Evolutionary conservation across 2,888 invertebrate genomes (phyloP), one percentile per base, ranked within the genome.

Genomic region (Sphecodes monilicornis): DNA sequence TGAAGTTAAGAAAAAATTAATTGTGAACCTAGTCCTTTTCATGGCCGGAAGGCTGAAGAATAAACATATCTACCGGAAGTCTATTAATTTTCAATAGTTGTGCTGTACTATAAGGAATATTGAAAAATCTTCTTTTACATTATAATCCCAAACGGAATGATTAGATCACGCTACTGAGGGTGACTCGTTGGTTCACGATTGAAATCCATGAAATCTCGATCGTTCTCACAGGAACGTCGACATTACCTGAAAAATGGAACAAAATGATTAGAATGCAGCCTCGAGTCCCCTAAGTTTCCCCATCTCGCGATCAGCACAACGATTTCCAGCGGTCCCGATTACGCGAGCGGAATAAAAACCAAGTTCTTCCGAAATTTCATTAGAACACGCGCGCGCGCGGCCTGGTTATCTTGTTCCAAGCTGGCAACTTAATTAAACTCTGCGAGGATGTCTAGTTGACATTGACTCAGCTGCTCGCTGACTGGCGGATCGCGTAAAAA

Each of bases 351-450:
- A 29, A 60, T 29, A 60, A 29, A 29, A 60, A 60, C 29, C 60
- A 16, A 60, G 39, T 78, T 72, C 41, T 60, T 84, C 60, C 46
- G 75, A 85, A 85, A 79, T 85, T 85, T 85, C 85, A 84, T 85
- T 75, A 81, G 39, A 77, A 75, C 60, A n/a, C 29, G 60, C 43
- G 29, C 46, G 46, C 41, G 13, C 29, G 46, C 60, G 60, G 60
- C 29, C 29, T 60, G 39, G 78, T 73, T 81, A 75, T 82, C 86
- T 82, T 60, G 86, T 36, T 78, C 60, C 73, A 43, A 78, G 80
- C 80, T 76, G 76, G 78, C 76, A 73, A 77, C 85, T 86, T 86
- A 86, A 86, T 86, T 86, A 86, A 86, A 78, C 72, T 71, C 69
- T 26, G 60, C 26, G 85, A 39, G 70, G 74, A 84, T 54, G 66